phyloP scores from a whole-genome alignment of 2,113 vertebrate genomes.

The Larimichthys crocea region DNA sequence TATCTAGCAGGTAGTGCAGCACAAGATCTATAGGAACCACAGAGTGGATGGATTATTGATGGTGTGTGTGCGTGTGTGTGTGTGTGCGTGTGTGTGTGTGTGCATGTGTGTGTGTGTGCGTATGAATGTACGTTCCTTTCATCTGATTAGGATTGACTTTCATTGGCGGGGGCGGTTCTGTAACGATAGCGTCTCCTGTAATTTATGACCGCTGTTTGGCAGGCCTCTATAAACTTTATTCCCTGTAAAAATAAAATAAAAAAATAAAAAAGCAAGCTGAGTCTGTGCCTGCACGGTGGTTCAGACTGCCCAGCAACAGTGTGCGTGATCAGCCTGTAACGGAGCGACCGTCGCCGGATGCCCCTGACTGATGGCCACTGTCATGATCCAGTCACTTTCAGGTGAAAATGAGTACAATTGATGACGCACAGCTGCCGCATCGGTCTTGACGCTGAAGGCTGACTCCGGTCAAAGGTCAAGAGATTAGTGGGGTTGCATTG shows the following conservation, averaged over 20 bases:
- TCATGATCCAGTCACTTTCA: slow-evolving; percentile 19
- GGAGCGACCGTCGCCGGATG: slow-evolving; percentile 16
- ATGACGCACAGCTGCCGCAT: slow-evolving; percentile 32
- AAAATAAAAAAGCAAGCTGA: slow-evolving; percentile 6
- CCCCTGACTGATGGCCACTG: slow-evolving; percentile 45
- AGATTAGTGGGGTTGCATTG: slow-evolving; percentile 8
- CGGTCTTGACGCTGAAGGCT: slow-evolving; percentile 2
- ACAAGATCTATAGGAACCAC: slow-evolving; percentile 28
- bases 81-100: slow-evolving; percentile 1
- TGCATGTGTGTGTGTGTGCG: background rate
- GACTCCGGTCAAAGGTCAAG: slow-evolving; percentile 16
- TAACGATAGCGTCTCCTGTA: slow-evolving; percentile 1
- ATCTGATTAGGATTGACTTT: slow-evolving; percentile 30
- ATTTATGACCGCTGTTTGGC: slow-evolving; percentile 44
- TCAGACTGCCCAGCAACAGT: slow-evolving; percentile 53
- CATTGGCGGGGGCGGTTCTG: background rate
- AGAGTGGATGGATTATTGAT: slow-evolving; percentile 39
- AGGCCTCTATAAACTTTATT: slow-evolving; percentile 12
- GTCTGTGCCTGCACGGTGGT: background rate
- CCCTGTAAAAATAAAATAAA: background rate
- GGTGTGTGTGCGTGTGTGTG: background rate
- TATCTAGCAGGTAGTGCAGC: slow-evolving; percentile 33
- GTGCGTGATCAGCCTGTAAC: slow-evolving; percentile 16
- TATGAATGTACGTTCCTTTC: background rate
- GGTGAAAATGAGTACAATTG: slow-evolving; percentile 35